phyloP scores from a whole-genome alignment of 2,113 vertebrate species.

The Oophaga pumilio region DNA sequence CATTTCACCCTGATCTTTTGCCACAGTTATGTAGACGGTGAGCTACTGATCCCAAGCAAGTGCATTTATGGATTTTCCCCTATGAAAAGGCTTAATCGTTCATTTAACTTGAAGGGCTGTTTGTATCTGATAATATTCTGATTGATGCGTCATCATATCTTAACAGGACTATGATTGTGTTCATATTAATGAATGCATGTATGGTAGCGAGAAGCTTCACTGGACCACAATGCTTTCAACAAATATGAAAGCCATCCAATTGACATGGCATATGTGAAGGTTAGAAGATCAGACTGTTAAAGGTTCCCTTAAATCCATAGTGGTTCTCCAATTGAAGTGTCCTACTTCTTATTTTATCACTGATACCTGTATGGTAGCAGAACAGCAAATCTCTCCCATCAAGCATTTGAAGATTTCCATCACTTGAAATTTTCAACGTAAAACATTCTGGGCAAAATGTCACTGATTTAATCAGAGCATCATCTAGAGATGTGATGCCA shows the following conservation, averaged over 20 bases:
- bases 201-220: background rate
- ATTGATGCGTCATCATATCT: background rate
- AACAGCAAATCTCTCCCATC: background rate
- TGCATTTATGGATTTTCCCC: background rate
- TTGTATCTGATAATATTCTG: background rate
- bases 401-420: background rate
- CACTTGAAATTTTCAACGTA: too few species aligned
- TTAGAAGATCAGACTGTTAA: background rate
- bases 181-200: background rate
- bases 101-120: background rate
- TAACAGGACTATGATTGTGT: background rate
- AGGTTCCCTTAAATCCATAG: background rate
- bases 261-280: background rate
- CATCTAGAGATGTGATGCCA: background rate
- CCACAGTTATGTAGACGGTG: background rate
- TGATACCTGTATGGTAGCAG: background rate
- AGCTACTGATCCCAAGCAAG: background rate
- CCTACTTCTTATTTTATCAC: background rate
- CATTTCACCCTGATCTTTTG: background rate
- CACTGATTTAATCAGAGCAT: background rate
- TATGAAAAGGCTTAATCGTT: background rate
- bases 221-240: background rate
- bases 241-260: background rate
- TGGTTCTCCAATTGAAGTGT: background rate
- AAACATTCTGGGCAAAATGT: background rate